Percentiles rank a stretch among this genome's conserved stretches.
Evolutionary conservation across 2,113 vertebrate genomes (phyloP).

Genomic region (Casuarius casuarius): DNA sequence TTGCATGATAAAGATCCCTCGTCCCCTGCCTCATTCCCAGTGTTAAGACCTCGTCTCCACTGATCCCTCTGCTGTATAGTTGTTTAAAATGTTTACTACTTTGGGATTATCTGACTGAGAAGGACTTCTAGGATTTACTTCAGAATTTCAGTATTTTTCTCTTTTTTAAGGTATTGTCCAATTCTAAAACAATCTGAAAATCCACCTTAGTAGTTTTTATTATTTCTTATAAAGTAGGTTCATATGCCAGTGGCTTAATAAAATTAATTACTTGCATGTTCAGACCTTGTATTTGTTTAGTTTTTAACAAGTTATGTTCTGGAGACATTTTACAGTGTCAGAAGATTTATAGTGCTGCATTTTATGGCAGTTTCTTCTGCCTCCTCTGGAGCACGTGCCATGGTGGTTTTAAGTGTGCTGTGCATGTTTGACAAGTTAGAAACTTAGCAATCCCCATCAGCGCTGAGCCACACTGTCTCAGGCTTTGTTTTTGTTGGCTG

Average conservation of each 20-base stretch:
- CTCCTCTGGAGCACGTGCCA: slow-evolving; percentile 56
- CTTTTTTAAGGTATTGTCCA: not conserved
- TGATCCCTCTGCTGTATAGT: not conserved
- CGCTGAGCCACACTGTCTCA: slow-evolving; percentile 38
- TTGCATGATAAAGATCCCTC: not conserved
- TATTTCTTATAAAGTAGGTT: not conserved
- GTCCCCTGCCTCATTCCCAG: not conserved
- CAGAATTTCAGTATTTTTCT: not conserved
- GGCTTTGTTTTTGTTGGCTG: slow-evolving; percentile 78
- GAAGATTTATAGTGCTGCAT: slow-evolving; percentile 45
- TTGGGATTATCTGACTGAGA: not conserved
- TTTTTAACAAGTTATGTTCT: slow-evolving; percentile 26
- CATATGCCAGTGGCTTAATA: not conserved
- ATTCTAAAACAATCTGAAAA: not conserved
- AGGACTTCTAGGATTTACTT: not conserved
- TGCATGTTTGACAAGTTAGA: slow-evolving; percentile 76
- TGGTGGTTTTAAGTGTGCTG: slow-evolving; percentile 65
- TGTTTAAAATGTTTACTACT: not conserved
- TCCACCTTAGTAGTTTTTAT: not conserved
- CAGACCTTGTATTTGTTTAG: slow-evolving; percentile 2
- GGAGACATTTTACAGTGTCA: not conserved
- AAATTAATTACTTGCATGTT: not conserved
- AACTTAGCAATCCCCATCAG: slow-evolving; percentile 49
- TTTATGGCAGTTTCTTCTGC: slow-evolving; percentile 49
- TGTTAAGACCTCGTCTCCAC: not conserved